Base-by-base conservation (phyloP, 2,797 vertebrate species). In the Sparidentex hasta region DNA sequence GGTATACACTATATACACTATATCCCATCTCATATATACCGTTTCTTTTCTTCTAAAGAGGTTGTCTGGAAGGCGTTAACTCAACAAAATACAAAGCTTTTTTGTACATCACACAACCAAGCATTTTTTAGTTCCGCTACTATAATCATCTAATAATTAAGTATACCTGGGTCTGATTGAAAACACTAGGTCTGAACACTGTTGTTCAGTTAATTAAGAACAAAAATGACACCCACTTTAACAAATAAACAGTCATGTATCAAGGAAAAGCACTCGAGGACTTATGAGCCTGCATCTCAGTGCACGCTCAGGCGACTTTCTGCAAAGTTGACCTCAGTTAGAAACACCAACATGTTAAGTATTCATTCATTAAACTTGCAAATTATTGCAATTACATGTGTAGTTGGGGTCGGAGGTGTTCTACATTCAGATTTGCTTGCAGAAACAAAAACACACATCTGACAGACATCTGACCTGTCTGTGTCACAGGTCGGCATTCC, bases 381-480 rank as follows among this genome's bases (percentile, higher is more conserved):
- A 57, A 27, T 51, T 9, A n/a, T 14, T 27, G 13, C 44, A 57
- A 57, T 64, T 9, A 25, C 3, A 11, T 65, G 27, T 18, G 18
- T n/a, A 55, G 21, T 0, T 43, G 18, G 43, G 47, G 21, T 12
- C 48, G 56, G 11, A 50, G 21, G n/a, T 47, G 20, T 21, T 72
- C 11, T 47, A 33, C 47, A 59, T 27, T 50, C 13, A 3, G 7
- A 58, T 76, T 65, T 55, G 27, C 77, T 56, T 54, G 17, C 61
- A 76, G 27, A 67, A 47, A 50, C 20, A 29, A 18, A 25, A 47
- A 33, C 3, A 63, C 21, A 47, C 43, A 46, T 38, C 38, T 11
- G 50, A 75, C 59, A 75, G 50, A 61, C 41, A 57, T 54, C 51
- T 76, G 68, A 74, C 64, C 64, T 56, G 17, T 38, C 12, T 3